Percentiles rank a stretch among this genome's conserved stretches.
Evolutionary conservation across 23 tunicate genomes (phyloP).

Genomic region (Aplidium turbinatum): DNA sequence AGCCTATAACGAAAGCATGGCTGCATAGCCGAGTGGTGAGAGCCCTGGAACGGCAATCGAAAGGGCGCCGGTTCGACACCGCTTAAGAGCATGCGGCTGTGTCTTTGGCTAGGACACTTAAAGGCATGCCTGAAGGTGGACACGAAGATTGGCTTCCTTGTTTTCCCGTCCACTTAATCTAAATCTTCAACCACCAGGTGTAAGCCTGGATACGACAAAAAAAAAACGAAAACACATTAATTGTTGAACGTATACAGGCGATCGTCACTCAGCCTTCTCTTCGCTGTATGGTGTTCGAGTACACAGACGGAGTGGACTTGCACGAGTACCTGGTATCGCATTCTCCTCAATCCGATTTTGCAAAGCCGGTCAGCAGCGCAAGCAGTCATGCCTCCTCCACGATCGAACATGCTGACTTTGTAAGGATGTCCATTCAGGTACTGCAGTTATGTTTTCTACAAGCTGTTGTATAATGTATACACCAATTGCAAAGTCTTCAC

Average conservation of each 20-base stretch:
- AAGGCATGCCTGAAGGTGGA: no score
- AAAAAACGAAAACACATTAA: background rate
- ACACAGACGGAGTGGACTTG: slow-evolving; percentile 67
- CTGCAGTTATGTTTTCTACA: background rate
- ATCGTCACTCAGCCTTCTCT: slow-evolving; percentile 70
- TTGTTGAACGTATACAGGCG: slow-evolving; percentile 46
- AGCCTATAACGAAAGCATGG: no score
- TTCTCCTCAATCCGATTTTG: slow-evolving; percentile 88
- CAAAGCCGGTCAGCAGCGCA: slow-evolving; percentile 43
- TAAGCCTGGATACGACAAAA: no score
- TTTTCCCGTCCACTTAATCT: no score
- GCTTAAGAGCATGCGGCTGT: no score
- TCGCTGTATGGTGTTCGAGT: slow-evolving; percentile 90
- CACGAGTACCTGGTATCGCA: slow-evolving; percentile 80
- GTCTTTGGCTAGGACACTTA: no score
- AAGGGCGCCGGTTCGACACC: no score
- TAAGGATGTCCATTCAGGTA: slow-evolving; percentile 85
- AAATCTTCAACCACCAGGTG: no score
- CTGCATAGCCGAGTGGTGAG: no score
- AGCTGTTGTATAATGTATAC: background rate
- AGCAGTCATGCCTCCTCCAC: slow-evolving; percentile 65
- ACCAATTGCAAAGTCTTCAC: background rate
- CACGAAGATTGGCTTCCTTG: no score
- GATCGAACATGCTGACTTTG: slow-evolving; percentile 59
- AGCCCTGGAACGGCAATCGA: no score